Evolutionary conservation across 2,888 invertebrate genomes (phyloP).

Genomic region (Lasiommata megera): DNA sequence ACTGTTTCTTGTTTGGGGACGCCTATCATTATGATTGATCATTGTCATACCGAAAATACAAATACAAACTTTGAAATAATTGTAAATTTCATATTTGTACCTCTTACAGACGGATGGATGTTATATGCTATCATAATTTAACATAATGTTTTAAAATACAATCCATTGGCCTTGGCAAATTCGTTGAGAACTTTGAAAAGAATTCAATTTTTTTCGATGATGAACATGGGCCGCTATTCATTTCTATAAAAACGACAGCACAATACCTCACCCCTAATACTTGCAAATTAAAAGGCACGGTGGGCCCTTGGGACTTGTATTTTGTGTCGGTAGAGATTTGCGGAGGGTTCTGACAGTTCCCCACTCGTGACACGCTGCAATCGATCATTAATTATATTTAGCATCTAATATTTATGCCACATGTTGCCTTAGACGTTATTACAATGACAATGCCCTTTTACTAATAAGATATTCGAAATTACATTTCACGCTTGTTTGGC

Average conservation of each 20-base stretch:
- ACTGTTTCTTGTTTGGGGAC: too few relatives aligned
- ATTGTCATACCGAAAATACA: too few relatives aligned
- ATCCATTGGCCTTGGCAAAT: not conserved
- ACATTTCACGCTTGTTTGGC: slow-evolving; percentile 2
- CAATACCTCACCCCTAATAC: slow-evolving; percentile 62
- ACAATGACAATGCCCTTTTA: slow-evolving; percentile 39
- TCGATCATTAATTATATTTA: slow-evolving; percentile 79
- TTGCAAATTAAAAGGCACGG: slow-evolving; percentile 80
- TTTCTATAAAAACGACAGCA: slow-evolving; percentile 41
- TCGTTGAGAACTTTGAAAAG: not conserved
- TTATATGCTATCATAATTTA: too few relatives aligned
- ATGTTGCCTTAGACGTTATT: slow-evolving; percentile 55
- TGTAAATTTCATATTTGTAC: too few relatives aligned
- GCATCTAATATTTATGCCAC: slow-evolving; percentile 72
- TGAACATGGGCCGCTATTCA: slow-evolving; percentile 28
- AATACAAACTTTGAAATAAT: too few relatives aligned
- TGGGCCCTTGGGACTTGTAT: slow-evolving; percentile 62
- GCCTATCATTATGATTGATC: too few relatives aligned
- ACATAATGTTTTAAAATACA: too few relatives aligned
- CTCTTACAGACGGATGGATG: too few relatives aligned
- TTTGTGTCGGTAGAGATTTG: slow-evolving; percentile 70
- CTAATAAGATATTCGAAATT: slow-evolving; percentile 9
- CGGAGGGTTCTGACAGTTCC: slow-evolving; percentile 58
- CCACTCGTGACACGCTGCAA: slow-evolving; percentile 64
- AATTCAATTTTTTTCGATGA: not conserved